Base-by-base conservation (phyloP, 2,797 vertebrate genomes). In the Danio kyathit region DNA sequence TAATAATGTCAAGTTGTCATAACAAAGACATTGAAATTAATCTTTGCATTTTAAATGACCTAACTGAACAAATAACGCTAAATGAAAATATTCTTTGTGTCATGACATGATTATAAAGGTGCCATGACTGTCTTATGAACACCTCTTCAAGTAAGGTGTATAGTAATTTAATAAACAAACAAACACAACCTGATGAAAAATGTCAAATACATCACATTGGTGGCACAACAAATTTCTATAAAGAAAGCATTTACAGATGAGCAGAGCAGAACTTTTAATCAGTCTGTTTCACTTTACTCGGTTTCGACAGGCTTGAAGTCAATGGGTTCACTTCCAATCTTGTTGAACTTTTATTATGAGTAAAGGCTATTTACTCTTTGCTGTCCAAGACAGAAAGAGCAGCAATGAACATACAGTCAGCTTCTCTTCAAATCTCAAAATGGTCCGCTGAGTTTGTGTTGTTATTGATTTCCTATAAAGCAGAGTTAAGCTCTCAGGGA, bases 381-480 rank as follows among this genome's bases (percentile, higher is more conserved):
- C 49, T 17, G 71, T 60, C 10, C 46, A 21, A 73, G 41, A 65
- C 40, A 46, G 41, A 65, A 64, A 65, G 41, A 65, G 60, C 60
- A 52, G 40, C 1, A 2, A 17, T 72, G 48, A 72, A 49, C 61
- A 64, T 56, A 64, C 44, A 59, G 61, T 78, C 60, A 66, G 81
- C 21, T 48, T 67, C 63, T 40, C 52, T 43, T 21, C 80, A 76
- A 74, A 73, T 79, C 76, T 64, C 54, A 52, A 70, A 83, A 66
- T 64, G 59, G 60, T 52, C 69, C 60, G 48, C 49, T 14, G 49
- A 63, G 70, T 73, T 73, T 80, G 17, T 64, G 78, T 46, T 73
- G 40, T 56, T 57, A 73, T 80, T 46, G 63, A 74, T 83, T 79
- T 74, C 63, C 69, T 78, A 66, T 73, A 74, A 82, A 82, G 43